These are phyloP conservation scores for Copidosoma floridanum DNA, from an alignment of 1,140 invertebrate species.

Conservation along the genomic window DNA sequence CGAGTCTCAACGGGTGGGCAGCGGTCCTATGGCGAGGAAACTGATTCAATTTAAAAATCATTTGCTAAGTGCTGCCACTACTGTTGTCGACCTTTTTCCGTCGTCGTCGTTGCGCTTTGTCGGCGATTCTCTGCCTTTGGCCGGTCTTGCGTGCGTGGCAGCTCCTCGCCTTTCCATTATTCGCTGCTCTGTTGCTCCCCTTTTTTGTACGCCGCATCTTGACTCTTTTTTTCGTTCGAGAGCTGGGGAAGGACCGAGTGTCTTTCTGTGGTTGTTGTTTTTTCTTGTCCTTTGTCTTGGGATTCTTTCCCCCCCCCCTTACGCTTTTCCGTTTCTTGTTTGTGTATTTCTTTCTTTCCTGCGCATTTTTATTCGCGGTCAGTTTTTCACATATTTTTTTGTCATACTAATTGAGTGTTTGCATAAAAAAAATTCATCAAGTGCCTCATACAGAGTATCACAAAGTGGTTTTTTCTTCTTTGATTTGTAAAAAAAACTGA, in stretches of 20 bases:
- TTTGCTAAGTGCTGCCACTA: constrained; percentile 43
- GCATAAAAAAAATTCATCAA: too few species aligned
- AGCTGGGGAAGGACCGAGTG: not conserved
- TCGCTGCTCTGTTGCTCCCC: constrained; percentile 3
- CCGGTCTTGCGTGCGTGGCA: not conserved
- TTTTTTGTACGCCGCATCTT: constrained; percentile 14
- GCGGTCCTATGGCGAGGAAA: constrained; percentile 15
- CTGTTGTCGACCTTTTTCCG: constrained; percentile 26
- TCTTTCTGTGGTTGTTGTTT: not conserved
- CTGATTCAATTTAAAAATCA: constrained; percentile 50
- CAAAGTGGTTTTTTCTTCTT: too few species aligned
- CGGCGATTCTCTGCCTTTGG: constrained; percentile 6
- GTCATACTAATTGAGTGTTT: too few species aligned
- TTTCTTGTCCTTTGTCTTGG: not conserved
- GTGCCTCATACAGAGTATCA: too few species aligned
- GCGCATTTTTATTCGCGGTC: too few species aligned
- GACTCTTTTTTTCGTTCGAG: not conserved
- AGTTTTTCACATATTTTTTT: too few species aligned
- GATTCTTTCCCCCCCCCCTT: not conserved
- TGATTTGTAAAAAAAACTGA: too few species aligned
- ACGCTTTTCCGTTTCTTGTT: not conserved
- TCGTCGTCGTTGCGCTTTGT: constrained; percentile 6
- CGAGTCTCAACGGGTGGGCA: constrained; percentile 16
- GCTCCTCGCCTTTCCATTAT: constrained; percentile 15
- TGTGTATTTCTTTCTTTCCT: not conserved